Evolutionary conservation across 2,888 invertebrate species (phyloP), one percentile per base, ranked within the genome.

Genomic region (Pristionchus mayeri): DNA sequence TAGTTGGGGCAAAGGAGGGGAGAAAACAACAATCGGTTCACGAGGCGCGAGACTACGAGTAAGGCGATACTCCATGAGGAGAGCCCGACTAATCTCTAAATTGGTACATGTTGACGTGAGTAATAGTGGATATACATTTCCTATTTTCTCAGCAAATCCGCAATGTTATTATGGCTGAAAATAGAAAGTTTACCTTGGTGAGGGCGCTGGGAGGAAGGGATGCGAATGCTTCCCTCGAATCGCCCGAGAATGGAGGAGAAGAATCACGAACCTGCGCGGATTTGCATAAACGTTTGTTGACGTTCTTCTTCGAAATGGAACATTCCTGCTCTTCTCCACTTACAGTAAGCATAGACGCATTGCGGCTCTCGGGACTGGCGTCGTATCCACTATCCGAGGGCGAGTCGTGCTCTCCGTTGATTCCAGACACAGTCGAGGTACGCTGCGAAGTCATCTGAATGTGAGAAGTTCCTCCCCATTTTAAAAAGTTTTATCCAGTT

Each of bases 331-430:
- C n/a, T 54, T 13, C 21, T 54, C 16, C 3, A 40, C 54, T 27
- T n/a, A 80, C 80, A 18, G 80, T 80, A 24, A 80, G 54, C 80
- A 80, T 52, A 57, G 81, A 82, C 2, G 57, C 63, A 30, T 82
- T 82, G 21, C 81, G 13, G 30, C 81, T 82, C 30, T 63, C 63
- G 4, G 81, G 81, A 63, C 63, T 63, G 0, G 81, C 81, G 21
- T 82, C 81, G 48, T 82, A 82, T 63, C 81, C 81, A 44, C 63
- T 63, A 30, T 82, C 81, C 9, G 81, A 82, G 48, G 81, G 81
- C 1, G 81, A 82, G 11, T 82, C 81, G 48, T 63, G 63, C 13
- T 60, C 80, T 2, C 76, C 54, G 57, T 80, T 57, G 54, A 37
- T 27, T 11, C 57, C 80, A 1, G 80, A 21, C 21, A 7, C 11